Evolutionary conservation across 2,113 vertebrate species (phyloP), one percentile per base, ranked within the genome.

Genomic region (Odontophorus gujanensis): DNA sequence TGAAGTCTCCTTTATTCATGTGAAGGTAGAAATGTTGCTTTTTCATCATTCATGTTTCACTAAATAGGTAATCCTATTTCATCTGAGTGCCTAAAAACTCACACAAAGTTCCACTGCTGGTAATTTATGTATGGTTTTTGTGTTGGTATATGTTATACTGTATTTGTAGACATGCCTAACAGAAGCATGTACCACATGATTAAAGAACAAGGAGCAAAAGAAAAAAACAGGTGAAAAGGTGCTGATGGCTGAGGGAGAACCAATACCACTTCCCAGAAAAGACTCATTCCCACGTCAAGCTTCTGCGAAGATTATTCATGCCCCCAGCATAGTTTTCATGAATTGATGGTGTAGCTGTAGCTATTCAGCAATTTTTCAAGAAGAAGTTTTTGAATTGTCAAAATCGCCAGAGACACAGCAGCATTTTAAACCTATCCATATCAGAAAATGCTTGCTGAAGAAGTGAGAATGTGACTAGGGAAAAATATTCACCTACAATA

Each of bases 151-250:
- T 0, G 0, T 68, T 20, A 36, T 32, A 11, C 12, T 21, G 38
- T 6, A 17, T 12, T 47, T 58, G 53, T 38, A 82, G 9, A 72
- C 47, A 55, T 6, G 77, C 0, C 38, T 6, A 69, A 42, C 47
- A 75, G 58, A 32, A 61, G 14, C 21, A 67, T 9, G 1, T 19
- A 34, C 45, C 13, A 3, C 18, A 14, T 2, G 24, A 50, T 8
- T 63, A 5, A 78, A 58, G 13, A 75, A 67, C 36, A 59, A 61
- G 48, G 36, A 87, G 34, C 26, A 92, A 80, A 42, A 1, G 38
- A 38, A 38, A 38, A 42, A 1, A 0, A 9, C 4, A 12, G 0
- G 2, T 4, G 25, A 25, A 73, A 50, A 50, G 43, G 28, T 40
- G 72, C 53, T 69, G 28, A 43, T 50, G 51, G 36, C 32, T 34